These are phyloP conservation scores for Pandemis corylana DNA, from an alignment of 2,888 invertebrate genomes.

Conservation along the genomic window DNA sequence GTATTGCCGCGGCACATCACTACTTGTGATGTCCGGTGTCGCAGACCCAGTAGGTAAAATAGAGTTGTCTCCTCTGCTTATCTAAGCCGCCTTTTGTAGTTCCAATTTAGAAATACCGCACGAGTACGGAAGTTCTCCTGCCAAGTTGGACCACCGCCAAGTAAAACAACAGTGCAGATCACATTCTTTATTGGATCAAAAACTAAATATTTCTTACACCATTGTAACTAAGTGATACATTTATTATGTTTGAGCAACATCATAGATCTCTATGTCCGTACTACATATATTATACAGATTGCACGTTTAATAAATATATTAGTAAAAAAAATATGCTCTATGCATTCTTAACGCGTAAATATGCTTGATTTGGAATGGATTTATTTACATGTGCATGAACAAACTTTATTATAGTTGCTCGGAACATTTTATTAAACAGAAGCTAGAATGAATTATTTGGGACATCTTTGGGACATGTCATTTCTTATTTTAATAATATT, in stretches of 20 bases:
- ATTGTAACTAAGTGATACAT: constrained; percentile 75
- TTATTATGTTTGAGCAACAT: constrained; percentile 81
- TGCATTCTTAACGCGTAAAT: neutral
- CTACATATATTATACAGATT: constrained; percentile 43
- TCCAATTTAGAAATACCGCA: constrained; percentile 1
- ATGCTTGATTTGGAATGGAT: neutral
- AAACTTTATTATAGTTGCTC: too few relatives aligned
- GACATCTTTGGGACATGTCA: too few relatives aligned
- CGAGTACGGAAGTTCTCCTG: neutral
- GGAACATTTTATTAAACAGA: too few relatives aligned
- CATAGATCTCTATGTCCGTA: constrained; percentile 46
- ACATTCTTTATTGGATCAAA: constrained; percentile 19
- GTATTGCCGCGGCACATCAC: too few relatives aligned
- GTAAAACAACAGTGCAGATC: constrained; percentile 1
- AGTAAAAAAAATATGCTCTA: constrained; percentile 34
- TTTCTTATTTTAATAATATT: too few relatives aligned
- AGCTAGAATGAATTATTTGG: too few relatives aligned
- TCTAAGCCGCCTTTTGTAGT: neutral
- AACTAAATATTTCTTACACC: constrained; percentile 37
- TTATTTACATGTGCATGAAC: too few relatives aligned
- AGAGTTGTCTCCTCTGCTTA: neutral
- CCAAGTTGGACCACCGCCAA: constrained; percentile 15
- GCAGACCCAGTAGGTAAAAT: neutral
- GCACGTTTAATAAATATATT: constrained; percentile 46
- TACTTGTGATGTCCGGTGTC: neutral